Evolutionary conservation across 2,113 vertebrate species (phyloP).

Genomic region (Probosciger aterrimus): DNA sequence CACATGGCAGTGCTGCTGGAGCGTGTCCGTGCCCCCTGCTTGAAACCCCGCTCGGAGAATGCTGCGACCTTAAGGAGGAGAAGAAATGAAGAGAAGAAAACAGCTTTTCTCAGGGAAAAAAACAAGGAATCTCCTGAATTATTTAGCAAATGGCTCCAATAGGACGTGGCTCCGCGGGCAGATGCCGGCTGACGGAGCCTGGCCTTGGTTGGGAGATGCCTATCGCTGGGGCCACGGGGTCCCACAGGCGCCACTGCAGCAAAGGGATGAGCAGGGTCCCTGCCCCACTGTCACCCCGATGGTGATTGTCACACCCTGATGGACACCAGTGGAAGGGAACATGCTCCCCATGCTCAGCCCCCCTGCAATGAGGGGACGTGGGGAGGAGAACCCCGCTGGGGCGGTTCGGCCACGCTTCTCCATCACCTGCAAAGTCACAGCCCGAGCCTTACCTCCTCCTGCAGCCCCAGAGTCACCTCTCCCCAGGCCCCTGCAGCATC

Average conservation of each 20-base stretch:
- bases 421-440: background rate
- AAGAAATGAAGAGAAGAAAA: background rate
- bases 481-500: background rate
- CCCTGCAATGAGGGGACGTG: rapidly evolving
- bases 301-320: background rate
- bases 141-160: slow-evolving; percentile 48
- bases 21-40: background rate
- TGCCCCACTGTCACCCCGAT: background rate
- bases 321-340: background rate
- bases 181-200: slow-evolving; percentile 8
- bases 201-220: background rate
- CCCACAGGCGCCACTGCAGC: background rate
- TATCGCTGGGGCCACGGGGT: background rate
- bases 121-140: slow-evolving; percentile 33
- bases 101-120: background rate
- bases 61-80: background rate
- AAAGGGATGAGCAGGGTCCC: background rate
- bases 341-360: background rate
- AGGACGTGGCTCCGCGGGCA: background rate
- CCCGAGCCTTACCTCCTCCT: background rate
- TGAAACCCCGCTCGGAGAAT: slow-evolving; percentile 3
- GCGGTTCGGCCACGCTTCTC: rapidly evolving
- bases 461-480: background rate
- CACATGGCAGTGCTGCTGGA: slow-evolving; percentile 10
- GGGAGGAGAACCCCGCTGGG: rapidly evolving